A percentile compares a stretch with the other conserved stretches of the same genome.
Conservation (phyloP, 2,888 invertebrate species). For the Pimpla rufipes region DNA sequence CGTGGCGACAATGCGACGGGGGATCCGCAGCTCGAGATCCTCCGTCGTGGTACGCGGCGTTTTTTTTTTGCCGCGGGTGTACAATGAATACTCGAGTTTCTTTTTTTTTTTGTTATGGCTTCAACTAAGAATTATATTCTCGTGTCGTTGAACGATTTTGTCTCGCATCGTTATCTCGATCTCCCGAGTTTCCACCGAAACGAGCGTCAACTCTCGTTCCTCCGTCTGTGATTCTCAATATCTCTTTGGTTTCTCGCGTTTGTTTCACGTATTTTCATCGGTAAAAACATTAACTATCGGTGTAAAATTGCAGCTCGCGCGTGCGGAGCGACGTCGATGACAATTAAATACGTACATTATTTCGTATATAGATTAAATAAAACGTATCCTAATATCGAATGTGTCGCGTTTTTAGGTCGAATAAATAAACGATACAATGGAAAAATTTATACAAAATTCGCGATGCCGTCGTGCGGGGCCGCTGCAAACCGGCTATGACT, state of each 20-base stretch:
- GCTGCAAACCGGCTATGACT: conserved; percentile 67
- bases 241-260: conserved; percentile 49
- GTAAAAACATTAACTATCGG: conserved; percentile 66
- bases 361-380: conserved; percentile 52
- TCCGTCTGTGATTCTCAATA: conserved; percentile 44
- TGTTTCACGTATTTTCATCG: conserved; percentile 31
- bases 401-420: conserved; percentile 61
- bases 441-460: conserved; percentile 71
- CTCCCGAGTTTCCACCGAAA: conserved; percentile 16
- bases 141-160: conserved; percentile 23
- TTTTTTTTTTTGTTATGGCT: neutral
- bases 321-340: conserved; percentile 50
- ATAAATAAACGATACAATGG: conserved; percentile 69
- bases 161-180: conserved; percentile 20
- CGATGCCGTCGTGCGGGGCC: conserved; percentile 51
- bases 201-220: conserved; percentile 18
- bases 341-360: conserved; percentile 58
- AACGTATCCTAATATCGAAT: conserved; percentile 65
- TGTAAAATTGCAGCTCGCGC: conserved; percentile 57
- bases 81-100: conserved; percentile 11
- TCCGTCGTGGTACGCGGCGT: conserved; percentile 11
- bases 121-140: conserved; percentile 32
- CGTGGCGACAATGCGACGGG: conserved; percentile 53
- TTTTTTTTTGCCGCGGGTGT: conserved; percentile 18
- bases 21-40: conserved; percentile 16